Base-by-base conservation (phyloP, 2,888 invertebrate species). In the Cataglyphis albicans region DNA sequence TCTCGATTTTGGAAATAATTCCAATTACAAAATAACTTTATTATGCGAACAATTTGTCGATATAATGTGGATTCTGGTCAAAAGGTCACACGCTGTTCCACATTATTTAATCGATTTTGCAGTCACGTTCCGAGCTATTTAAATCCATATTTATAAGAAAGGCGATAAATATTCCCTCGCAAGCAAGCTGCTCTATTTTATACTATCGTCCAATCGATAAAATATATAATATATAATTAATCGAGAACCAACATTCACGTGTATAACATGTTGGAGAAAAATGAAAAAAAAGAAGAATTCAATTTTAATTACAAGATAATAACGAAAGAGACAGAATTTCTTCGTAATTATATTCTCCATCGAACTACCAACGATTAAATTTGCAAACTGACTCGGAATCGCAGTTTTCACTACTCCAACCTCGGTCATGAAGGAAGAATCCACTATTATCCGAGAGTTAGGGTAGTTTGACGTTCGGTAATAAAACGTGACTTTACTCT, bases 401-500 rank as follows among this genome's bases (percentile, higher is more conserved):
- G 44, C 44, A 35, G 35, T 80, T 75, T 75, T 87, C 83, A 76
- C 82, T 67, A 83, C 68, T 52, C 7, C 57, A 59, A 70, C 18
- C 72, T 32, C 72, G 21, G 65, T 64, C 68, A 59, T 55, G 70
- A 67, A 84, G 52, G 48, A 68, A 82, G 64, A 61, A 81, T 57
- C 72, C 35, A 59, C 72, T 55, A 32, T 41, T 64, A 73, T 83
- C 78, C 29, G 83, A 55, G 64, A 44, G 72, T 81, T 81, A 81
- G 55, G 84, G 35, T 70, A 83, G 76, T 68, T 81, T 59, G 73
- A 59, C 65, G 78, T n/a, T 78, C 61, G 82, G 65, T 70, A 52
- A 70, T 85, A 86, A 89, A 89, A 81, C 82, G 76, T 61, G 82
- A 74, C 86, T 78, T 82, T 48, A 64, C 48, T 65, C 59, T 32